Evolutionary conservation across 64 coral and sea anemone genomes (phyloP).

Genomic region (Porites lutea): DNA sequence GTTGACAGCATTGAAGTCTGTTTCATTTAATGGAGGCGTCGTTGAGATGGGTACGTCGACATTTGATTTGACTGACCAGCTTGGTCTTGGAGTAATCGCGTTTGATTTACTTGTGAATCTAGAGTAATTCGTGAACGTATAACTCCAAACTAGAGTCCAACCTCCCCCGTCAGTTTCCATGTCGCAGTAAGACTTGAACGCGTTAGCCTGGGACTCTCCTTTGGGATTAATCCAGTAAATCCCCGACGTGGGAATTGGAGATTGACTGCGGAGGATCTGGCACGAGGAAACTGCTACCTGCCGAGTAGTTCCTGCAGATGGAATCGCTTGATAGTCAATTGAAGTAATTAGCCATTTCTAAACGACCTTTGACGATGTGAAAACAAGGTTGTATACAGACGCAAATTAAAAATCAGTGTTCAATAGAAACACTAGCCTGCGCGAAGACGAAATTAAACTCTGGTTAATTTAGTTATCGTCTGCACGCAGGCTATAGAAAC

Average conservation of each 20-base stretch:
- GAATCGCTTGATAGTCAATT: too few species aligned
- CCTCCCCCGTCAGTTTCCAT: conserved; percentile 32
- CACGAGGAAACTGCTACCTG: background rate
- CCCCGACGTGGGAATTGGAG: background rate
- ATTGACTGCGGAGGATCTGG: background rate
- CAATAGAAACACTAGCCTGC: too few species aligned
- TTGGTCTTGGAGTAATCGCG: conserved; percentile 30
- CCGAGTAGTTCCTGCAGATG: background rate
- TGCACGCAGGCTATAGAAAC: too few species aligned
- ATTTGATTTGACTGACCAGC: background rate
- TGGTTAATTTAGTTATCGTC: too few species aligned
- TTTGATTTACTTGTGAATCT: background rate
- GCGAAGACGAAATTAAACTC: too few species aligned
- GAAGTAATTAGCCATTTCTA: too few species aligned
- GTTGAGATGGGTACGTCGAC: conserved; percentile 7
- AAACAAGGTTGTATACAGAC: too few species aligned
- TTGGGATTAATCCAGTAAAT: conserved; percentile 55
- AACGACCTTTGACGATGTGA: too few species aligned
- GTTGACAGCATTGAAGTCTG: conserved; percentile 67
- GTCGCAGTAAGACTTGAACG: conserved; percentile 34
- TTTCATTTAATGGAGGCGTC: conserved; percentile 55
- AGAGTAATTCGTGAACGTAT: background rate
- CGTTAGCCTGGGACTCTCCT: background rate
- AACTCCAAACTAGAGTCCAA: conserved; percentile 36
- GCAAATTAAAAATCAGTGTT: too few species aligned